These are phyloP conservation scores for Teleogryllus oceanicus DNA, from an alignment of 2,888 invertebrate genomes.

Conservation along the genomic window DNA sequence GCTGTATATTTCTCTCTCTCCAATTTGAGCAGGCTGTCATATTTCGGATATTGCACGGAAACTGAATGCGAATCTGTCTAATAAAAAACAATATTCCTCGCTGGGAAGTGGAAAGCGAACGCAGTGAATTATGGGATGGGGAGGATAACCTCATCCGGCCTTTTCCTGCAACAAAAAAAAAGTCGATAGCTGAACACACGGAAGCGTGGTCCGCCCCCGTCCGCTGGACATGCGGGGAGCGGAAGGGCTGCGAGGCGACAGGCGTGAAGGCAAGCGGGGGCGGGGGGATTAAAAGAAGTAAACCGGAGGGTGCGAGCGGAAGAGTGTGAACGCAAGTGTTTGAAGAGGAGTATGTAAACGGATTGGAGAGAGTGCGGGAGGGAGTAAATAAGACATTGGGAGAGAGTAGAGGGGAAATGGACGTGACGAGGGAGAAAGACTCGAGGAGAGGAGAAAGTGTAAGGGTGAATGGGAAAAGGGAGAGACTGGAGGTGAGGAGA, in stretches of 20 bases:
- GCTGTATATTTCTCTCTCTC: background rate
- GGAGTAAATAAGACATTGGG: too few species aligned
- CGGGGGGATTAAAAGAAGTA: too few species aligned
- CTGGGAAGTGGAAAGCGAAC: slow-evolving; percentile 18
- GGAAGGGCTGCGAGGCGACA: background rate
- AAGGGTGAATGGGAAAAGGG: too few species aligned
- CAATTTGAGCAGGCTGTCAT: background rate
- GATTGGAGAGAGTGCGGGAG: too few species aligned
- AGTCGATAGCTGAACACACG: background rate
- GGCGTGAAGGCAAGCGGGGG: background rate
- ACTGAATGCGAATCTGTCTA: slow-evolving; percentile 1
- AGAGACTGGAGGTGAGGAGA: too few species aligned
- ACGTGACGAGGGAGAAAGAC: too few species aligned
- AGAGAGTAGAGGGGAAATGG: too few species aligned
- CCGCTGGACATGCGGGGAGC: background rate
- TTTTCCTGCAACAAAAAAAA: background rate
- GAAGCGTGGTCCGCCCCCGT: background rate
- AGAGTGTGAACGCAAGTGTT: too few species aligned
- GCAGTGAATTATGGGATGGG: slow-evolving; percentile 18
- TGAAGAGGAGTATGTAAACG: too few species aligned
- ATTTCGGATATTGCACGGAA: slow-evolving; percentile 9
- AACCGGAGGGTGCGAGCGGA: too few species aligned
- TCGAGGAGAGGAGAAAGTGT: too few species aligned
- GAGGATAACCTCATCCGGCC: slow-evolving; percentile 1
- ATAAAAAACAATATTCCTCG: slow-evolving; percentile 10